phyloP scores from a whole-genome alignment of 2,888 invertebrate species.

The Caenorhabditis macrosperma region DNA sequence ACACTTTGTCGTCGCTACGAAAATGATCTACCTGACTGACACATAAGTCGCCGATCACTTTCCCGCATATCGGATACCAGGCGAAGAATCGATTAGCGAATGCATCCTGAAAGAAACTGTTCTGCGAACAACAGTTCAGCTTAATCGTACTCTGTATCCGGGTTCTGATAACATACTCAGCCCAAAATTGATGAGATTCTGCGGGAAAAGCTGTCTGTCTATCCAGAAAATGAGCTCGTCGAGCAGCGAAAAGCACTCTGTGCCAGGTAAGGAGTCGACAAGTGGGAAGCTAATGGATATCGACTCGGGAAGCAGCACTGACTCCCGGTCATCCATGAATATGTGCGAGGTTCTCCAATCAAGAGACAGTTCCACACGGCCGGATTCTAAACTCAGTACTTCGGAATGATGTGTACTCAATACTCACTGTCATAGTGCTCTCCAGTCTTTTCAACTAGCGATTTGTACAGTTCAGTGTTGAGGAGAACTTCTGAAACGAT shows the following conservation, averaged over 20 bases:
- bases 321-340: slow-evolving; percentile 27
- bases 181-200: slow-evolving; percentile 72
- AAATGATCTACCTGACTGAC: slow-evolving; percentile 8
- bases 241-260: slow-evolving; percentile 58
- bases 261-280: neutral
- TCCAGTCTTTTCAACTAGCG: slow-evolving; percentile 48
- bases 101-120: slow-evolving; percentile 59
- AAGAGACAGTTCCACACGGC: slow-evolving; percentile 29
- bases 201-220: slow-evolving; percentile 72
- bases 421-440: slow-evolving; percentile 35
- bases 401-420: neutral
- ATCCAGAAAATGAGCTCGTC: slow-evolving; percentile 76
- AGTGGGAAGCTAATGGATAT: neutral
- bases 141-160: slow-evolving; percentile 61
- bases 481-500: slow-evolving; percentile 65
- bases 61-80: slow-evolving; percentile 64
- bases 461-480: slow-evolving; percentile 64
- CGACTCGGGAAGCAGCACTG: neutral
- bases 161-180: slow-evolving; percentile 68
- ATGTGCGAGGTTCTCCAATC: slow-evolving; percentile 44
- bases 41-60: slow-evolving; percentile 56
- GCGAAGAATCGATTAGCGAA: slow-evolving; percentile 67
- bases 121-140: neutral
- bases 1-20: slow-evolving; percentile 29
- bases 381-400: slow-evolving; percentile 13